These are phyloP conservation scores for Dryas iulia DNA, from an alignment of 1,140 invertebrate species.

Conservation along the genomic window DNA sequence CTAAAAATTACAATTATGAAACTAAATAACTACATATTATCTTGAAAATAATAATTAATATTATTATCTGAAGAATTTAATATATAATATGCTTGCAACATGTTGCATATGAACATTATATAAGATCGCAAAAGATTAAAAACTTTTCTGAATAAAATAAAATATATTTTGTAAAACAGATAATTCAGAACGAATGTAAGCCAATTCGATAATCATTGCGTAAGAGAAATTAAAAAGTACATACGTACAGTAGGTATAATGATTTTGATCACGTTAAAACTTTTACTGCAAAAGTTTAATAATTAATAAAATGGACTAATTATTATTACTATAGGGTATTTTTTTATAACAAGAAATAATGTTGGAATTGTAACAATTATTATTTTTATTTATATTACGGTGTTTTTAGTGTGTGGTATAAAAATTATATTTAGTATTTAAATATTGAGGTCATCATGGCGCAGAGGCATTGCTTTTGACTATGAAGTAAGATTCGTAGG, in stretches of 20 bases:
- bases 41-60: no score
- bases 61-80: no score
- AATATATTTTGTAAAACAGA: background rate
- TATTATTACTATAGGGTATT: background rate
- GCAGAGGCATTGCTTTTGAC: no score
- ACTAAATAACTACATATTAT: no score
- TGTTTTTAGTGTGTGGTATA: background rate
- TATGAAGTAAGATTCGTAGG: no score
- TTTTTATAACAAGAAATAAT: background rate
- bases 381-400: background rate
- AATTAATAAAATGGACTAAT: background rate
- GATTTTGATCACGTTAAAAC: background rate
- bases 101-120: background rate
- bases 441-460: no score
- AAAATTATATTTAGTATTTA: no score
- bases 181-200: background rate
- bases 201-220: constrained; percentile 8
- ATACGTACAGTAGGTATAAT: background rate
- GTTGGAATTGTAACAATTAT: background rate
- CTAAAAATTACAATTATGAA: no score
- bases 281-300: background rate
- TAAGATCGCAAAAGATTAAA: background rate
- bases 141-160: background rate
- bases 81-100: no score
- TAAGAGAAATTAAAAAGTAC: constrained; percentile 3